Conservation (phyloP, 2,113 vertebrate genomes). For the Halichoeres trimaculatus region DNA sequence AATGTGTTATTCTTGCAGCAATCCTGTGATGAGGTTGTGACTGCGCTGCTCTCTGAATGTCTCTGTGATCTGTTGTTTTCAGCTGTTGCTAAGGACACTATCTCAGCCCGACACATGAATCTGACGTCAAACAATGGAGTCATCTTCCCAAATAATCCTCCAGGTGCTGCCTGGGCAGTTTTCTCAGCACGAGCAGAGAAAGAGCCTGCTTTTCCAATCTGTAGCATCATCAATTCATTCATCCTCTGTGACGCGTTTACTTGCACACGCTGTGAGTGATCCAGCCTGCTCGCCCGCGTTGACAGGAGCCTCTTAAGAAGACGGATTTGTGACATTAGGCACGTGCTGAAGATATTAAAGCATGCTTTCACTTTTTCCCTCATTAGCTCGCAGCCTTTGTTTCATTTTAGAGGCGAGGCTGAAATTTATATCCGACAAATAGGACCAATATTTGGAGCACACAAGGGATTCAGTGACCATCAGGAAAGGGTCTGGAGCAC, state of each 20-base stretch:
- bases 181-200: not conserved
- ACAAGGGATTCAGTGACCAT: conserved; percentile 52
- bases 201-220: conserved; percentile 40
- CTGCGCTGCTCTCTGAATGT: conserved; percentile 27
- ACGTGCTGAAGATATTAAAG: conserved; percentile 49
- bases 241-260: conserved; percentile 36
- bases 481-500: conserved; percentile 48
- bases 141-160: conserved; percentile 45
- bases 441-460: conserved; percentile 52
- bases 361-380: conserved; percentile 72
- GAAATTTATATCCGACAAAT: conserved; percentile 61
- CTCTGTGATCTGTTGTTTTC: conserved; percentile 66
- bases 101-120: conserved; percentile 47
- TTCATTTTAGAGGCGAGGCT: conserved; percentile 43
- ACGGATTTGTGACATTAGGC: conserved; percentile 51
- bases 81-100: conserved; percentile 71
- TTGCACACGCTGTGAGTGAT: conserved; percentile 22
- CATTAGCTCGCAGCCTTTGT: conserved; percentile 46
- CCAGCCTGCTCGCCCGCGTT: conserved; percentile 32
- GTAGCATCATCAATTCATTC: conserved; percentile 44
- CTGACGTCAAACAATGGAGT: conserved; percentile 57
- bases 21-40: conserved; percentile 51
- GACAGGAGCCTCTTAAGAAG: conserved; percentile 37
- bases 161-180: conserved; percentile 32
- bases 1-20: conserved; percentile 75